Evolutionary conservation across 2,113 vertebrate genomes (phyloP), one percentile per base, ranked within the genome.

Genomic region (Blennius ocellaris): DNA sequence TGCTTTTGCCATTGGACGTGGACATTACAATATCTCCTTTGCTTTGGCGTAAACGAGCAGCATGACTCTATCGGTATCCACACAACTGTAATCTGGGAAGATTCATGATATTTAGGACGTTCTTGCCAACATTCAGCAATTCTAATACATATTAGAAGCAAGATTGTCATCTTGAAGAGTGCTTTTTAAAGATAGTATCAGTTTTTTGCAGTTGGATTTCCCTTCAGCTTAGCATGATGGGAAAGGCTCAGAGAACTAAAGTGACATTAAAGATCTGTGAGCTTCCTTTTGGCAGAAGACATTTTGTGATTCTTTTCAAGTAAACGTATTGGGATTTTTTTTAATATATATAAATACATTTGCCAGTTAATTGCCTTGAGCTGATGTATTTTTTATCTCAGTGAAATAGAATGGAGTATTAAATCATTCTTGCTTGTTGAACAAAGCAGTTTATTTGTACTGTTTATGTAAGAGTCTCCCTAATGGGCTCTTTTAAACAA

Each of bases 11-110:
- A 15, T 58, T 36, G 53, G 60, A 54, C 56, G 54, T 69, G 55
- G 69, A 59, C 30, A 54, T 16, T 60, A 52, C n/a, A 30, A 30
- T 30, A 30, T 74, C 51, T 52, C 60, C 49, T 66, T 50, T 65
- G 61, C 80, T 80, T 81, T 68, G 48, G 63, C 74, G 72, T 78
- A 86, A 72, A 89, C 83, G 74, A 73, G 75, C 79, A 86, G 53
- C 60, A 43, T 39, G 55, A 58, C 59, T 82, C 78, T 71, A 73
- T 69, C 72, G 39, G 48, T 62, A 85, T 69, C 44, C 72, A 59
- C 49, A 48, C 45, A 40, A 54, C 71, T 54, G 56, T 48, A 53
- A 48, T 59, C 48, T 52, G 78, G 75, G 79, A 71, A 82, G 54
- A 84, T 1, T 39, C 56, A 76, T 81, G 73, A 78, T 82, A 82